These are phyloP conservation scores for Falco punctatus DNA, from an alignment of 2,113 vertebrate species.

Conservation along the genomic window DNA sequence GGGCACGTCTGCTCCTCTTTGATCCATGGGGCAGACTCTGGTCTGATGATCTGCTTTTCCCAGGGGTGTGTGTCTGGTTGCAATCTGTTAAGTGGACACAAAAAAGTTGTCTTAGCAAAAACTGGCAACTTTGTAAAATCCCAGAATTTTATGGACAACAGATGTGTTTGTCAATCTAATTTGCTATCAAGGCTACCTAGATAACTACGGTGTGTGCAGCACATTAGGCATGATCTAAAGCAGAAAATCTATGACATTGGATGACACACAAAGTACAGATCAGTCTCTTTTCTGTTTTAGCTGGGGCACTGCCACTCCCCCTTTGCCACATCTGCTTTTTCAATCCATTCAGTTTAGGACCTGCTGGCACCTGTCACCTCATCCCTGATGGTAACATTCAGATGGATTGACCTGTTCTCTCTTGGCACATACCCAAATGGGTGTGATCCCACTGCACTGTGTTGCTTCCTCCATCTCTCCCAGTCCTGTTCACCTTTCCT, in stretches of 20 bases:
- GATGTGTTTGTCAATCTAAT: not conserved
- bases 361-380: not conserved
- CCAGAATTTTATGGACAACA: not conserved
- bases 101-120: not conserved
- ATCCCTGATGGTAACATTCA: not conserved
- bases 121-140: not conserved
- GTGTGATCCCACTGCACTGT: not conserved
- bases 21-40: not conserved
- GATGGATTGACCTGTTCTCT: not conserved
- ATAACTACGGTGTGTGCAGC: not conserved
- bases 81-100: not conserved
- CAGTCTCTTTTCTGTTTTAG: not conserved
- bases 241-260: not conserved
- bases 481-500: not conserved
- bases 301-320: not conserved
- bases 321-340: not conserved
- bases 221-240: not conserved
- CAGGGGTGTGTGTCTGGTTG: not conserved
- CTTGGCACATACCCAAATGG: not conserved
- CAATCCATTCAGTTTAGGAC: not conserved
- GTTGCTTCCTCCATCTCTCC: not conserved
- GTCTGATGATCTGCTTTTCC: not conserved
- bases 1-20: slow-evolving; percentile 1
- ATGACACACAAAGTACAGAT: not conserved
- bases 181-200: not conserved